A percentile compares a stretch with the other conserved stretches of the same genome.
phyloP scores from a whole-genome alignment of 2,113 vertebrate genomes.

The Poecilia latipinna region DNA sequence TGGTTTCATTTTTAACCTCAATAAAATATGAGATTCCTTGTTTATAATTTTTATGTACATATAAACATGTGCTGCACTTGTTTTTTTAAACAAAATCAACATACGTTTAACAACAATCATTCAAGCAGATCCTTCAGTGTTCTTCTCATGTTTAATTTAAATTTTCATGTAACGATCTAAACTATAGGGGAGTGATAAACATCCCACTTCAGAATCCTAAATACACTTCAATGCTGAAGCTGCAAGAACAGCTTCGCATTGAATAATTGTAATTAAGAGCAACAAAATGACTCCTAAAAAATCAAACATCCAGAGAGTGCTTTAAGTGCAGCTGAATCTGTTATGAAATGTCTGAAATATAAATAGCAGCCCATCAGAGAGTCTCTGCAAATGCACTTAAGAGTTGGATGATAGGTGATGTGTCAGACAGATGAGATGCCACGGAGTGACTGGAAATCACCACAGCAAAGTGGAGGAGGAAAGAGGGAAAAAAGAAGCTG shows the following conservation, averaged over 20 bases:
- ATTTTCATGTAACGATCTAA: neutral
- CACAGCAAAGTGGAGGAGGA: constrained; percentile 15
- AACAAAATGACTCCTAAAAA: constrained; percentile 25
- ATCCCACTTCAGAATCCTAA: constrained; percentile 11
- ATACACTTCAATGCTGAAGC: neutral
- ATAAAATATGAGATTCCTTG: neutral
- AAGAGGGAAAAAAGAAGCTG: constrained; percentile 3
- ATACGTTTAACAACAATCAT: too few species aligned
- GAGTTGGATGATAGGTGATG: constrained; percentile 34
- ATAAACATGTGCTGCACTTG: too few species aligned
- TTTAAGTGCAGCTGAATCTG: constrained; percentile 46
- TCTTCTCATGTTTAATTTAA: neutral
- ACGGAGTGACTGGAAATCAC: constrained; percentile 37
- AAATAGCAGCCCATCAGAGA: constrained; percentile 59
- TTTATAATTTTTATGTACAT: too few species aligned
- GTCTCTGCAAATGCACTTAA: constrained; percentile 61
- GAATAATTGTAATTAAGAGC: constrained; percentile 27
- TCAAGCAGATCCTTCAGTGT: too few species aligned
- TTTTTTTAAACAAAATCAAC: too few species aligned
- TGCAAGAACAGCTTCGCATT: constrained; percentile 18
- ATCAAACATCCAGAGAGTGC: neutral
- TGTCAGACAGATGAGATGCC: constrained; percentile 46
- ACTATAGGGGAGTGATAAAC: neutral
- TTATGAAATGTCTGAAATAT: constrained; percentile 65
- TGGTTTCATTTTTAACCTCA: neutral